Evolutionary conservation across 1,140 invertebrate genomes (phyloP).

Genomic region (Trichomalopsis sarcophagae): DNA sequence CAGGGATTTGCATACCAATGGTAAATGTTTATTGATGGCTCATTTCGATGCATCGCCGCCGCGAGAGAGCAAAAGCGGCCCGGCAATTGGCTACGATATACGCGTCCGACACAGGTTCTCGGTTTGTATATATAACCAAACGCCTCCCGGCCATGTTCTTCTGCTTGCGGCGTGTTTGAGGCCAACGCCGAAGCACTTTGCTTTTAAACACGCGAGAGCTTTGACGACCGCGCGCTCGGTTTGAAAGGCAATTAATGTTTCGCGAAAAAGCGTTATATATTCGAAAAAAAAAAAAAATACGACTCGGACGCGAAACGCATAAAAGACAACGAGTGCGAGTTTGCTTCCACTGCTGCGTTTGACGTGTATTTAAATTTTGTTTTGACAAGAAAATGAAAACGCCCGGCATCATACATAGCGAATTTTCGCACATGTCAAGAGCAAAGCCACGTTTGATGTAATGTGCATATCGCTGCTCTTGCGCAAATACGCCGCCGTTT

Average conservation of each 20-base stretch:
- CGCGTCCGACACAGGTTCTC: neutral
- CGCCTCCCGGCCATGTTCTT: no score
- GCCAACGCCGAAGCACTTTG: no score
- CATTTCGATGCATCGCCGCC: constrained; percentile 40
- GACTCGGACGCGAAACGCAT: neutral
- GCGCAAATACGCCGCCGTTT: neutral
- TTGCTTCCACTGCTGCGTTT: neutral
- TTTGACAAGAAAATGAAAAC: constrained; percentile 1
- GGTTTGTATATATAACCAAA: no score
- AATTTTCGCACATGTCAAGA: neutral
- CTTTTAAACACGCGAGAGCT: no score
- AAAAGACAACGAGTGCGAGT: neutral
- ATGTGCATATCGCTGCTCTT: neutral
- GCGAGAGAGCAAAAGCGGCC: neutral
- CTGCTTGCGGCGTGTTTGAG: no score
- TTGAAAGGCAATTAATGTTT: no score
- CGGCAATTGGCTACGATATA: constrained; percentile 14
- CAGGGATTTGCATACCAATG: constrained; percentile 59
- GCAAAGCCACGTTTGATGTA: neutral
- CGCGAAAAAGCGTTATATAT: no score
- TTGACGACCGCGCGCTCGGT: no score
- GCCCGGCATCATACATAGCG: neutral
- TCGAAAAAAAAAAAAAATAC: neutral
- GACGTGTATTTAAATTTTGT: neutral
- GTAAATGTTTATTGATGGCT: constrained; percentile 60